Conservation (phyloP, 1,140 invertebrate species). For the Aphaenogaster ashmeadi region DNA sequence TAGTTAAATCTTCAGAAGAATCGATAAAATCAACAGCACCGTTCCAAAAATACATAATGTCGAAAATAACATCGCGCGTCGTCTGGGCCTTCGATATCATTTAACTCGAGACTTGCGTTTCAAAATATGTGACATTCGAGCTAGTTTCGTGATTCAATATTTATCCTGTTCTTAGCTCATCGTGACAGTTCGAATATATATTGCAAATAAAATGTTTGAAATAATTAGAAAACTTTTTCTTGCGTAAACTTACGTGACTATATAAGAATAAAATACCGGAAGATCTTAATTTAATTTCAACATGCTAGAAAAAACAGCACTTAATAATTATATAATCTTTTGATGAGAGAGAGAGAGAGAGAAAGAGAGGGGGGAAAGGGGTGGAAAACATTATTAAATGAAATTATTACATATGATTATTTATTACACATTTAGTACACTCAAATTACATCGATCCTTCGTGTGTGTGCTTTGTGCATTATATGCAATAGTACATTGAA, state of each 20-base stretch:
- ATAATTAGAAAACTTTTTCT: not conserved
- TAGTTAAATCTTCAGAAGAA: not conserved
- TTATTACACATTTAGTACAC: slow-evolving; percentile 40
- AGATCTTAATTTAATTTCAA: slow-evolving; percentile 8
- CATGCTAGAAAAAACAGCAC: not conserved
- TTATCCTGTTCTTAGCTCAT: not conserved
- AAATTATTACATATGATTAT: slow-evolving; percentile 30
- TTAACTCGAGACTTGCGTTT: slow-evolving; percentile 1
- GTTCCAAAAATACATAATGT: slow-evolving; percentile 4
- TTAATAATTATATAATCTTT: slow-evolving; percentile 16
- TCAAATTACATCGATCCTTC: slow-evolving; percentile 27
- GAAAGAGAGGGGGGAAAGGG: no score
- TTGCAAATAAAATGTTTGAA: not conserved
- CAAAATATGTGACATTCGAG: not conserved
- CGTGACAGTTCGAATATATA: not conserved
- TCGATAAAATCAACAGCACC: slow-evolving; percentile 17
- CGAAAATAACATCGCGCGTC: slow-evolving; percentile 19
- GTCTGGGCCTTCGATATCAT: not conserved
- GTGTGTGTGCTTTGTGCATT: not conserved
- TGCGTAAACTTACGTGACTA: not conserved
- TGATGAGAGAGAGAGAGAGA: not conserved
- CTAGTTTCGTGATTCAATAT: not conserved
- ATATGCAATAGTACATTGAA: slow-evolving; percentile 29
- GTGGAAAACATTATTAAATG: not conserved
- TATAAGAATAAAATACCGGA: not conserved